Conservation (phyloP, 1,140 invertebrate species). For the Musca domestica region DNA sequence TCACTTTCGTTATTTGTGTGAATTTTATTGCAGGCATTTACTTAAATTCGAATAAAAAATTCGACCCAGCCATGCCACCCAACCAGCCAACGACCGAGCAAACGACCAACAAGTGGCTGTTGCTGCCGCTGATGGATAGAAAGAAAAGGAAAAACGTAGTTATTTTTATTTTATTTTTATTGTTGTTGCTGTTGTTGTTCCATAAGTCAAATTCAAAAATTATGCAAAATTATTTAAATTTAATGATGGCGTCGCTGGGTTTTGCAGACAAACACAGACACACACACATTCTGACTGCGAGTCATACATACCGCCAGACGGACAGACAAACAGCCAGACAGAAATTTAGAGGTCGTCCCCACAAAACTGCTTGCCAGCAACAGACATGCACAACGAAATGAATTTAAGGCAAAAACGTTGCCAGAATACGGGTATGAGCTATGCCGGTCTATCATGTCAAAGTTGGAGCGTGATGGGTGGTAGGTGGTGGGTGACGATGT, state of each 20-base stretch:
- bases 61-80: too few relatives aligned
- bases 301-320: background rate
- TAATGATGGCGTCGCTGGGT: constrained; percentile 29
- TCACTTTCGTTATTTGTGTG: background rate
- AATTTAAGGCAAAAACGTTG: background rate
- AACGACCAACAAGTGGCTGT: constrained; percentile 31
- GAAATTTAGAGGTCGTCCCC: background rate
- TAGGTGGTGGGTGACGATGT: too few relatives aligned
- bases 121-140: constrained; percentile 30
- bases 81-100: too few relatives aligned
- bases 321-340: background rate
- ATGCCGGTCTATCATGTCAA: too few relatives aligned
- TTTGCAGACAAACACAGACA: constrained; percentile 36
- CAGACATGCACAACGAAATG: too few relatives aligned
- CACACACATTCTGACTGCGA: constrained; percentile 1
- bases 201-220: constrained; percentile 53
- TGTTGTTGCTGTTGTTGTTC: constrained; percentile 36
- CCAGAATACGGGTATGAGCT: background rate
- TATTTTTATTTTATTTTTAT: too few relatives aligned
- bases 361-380: background rate
- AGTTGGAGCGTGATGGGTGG: too few relatives aligned
- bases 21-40: background rate
- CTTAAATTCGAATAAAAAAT: background rate
- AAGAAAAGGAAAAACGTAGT: constrained; percentile 17
- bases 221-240: constrained; percentile 55